Percentiles rank a stretch among this genome's conserved stretches.
phyloP scores from a whole-genome alignment of 1,140 invertebrate genomes.

The Cydia fagiglandana region DNA sequence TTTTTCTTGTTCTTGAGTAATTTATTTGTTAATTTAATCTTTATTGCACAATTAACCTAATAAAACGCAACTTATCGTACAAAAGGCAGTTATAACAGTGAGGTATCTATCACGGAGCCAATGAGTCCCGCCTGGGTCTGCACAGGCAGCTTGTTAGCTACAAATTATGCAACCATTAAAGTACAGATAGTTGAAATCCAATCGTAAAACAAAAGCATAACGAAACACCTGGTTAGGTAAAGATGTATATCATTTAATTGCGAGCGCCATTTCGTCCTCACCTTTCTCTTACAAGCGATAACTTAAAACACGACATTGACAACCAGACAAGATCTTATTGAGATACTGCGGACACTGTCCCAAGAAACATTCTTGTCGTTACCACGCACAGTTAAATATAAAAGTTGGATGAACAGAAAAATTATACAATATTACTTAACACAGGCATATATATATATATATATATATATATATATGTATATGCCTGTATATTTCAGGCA shows the following conservation, averaged over 20 bases:
- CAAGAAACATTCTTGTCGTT: slow-evolving; percentile 3
- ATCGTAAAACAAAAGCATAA: neutral
- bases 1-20: too few species aligned
- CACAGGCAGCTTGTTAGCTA: neutral
- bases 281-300: slow-evolving; percentile 26
- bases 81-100: too few species aligned
- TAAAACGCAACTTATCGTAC: too few species aligned
- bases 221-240: slow-evolving; percentile 12
- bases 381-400: neutral
- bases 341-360: slow-evolving; percentile 6
- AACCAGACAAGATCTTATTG: slow-evolving; percentile 23
- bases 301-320: slow-evolving; percentile 15
- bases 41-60: too few species aligned
- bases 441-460: too few species aligned
- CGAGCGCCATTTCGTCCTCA: slow-evolving; percentile 8
- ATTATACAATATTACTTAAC: too few species aligned
- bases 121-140: neutral
- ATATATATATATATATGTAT: too few species aligned
- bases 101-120: neutral
- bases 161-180: slow-evolving; percentile 9
- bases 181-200: neutral
- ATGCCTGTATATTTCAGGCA: too few species aligned
- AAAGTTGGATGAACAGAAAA: neutral
- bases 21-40: too few species aligned
- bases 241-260: slow-evolving; percentile 20